Conservation (phyloP, 2,113 vertebrate species). For the Heterochromis multidens region DNA sequence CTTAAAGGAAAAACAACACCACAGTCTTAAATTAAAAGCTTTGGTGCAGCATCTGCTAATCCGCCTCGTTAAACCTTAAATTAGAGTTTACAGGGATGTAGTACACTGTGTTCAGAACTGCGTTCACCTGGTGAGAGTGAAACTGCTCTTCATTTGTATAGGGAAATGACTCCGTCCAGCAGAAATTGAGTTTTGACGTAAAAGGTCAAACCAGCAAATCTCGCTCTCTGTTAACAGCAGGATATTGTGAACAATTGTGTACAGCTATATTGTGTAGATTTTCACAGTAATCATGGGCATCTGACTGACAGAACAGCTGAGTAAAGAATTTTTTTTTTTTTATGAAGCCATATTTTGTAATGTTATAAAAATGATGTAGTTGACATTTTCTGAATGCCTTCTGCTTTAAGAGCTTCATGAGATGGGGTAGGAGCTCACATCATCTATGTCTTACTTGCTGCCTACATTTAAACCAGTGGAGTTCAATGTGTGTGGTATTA, state of each 20-base stretch:
- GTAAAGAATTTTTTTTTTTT: not conserved
- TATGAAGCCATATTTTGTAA: not conserved
- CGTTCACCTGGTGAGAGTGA: not conserved
- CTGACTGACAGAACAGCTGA: not conserved
- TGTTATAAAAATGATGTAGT: not conserved
- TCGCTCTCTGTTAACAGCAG: not conserved
- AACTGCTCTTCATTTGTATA: conserved; percentile 4
- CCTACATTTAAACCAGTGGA: not conserved
- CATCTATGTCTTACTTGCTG: not conserved
- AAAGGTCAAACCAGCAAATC: not conserved
- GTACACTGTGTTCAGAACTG: not conserved
- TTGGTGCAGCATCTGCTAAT: not conserved
- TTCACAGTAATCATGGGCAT: not conserved
- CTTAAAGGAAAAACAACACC: not conserved
- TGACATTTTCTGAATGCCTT: not conserved
- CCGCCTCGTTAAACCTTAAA: not conserved
- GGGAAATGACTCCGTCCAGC: not conserved
- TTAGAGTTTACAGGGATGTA: not conserved
- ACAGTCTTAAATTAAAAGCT: not conserved
- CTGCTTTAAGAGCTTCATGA: not conserved
- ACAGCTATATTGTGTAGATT: not conserved
- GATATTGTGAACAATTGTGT: not conserved
- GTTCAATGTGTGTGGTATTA: not conserved
- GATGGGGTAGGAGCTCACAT: not conserved
- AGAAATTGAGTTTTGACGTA: not conserved